These are phyloP conservation scores for Carapus acus DNA, from an alignment of 2,797 vertebrate genomes.

Conservation along the genomic window DNA sequence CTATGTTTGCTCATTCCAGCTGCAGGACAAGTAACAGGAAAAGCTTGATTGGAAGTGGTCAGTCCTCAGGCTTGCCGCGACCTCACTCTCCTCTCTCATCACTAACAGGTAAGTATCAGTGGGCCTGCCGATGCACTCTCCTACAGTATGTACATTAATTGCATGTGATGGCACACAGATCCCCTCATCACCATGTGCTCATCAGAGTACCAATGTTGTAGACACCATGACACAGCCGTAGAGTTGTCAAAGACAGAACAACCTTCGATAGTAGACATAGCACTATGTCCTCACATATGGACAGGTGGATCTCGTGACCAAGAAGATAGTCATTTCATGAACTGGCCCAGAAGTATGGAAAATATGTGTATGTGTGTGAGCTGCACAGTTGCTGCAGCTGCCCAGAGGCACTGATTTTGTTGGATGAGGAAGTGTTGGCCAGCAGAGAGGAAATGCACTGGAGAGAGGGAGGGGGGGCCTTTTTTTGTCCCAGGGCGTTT, in stretches of 20 bases:
- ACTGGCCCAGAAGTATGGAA: no score
- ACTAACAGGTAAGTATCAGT: slow-evolving; percentile 81
- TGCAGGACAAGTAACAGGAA: slow-evolving; percentile 98
- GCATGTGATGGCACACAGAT: no score
- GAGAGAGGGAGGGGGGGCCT: slow-evolving; percentile 42
- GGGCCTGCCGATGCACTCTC: slow-evolving; percentile 4
- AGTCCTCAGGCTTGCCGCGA: slow-evolving; percentile 86
- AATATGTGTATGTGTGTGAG: no score
- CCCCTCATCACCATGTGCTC: no score
- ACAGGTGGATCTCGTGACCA: no score
- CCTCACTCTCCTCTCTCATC: slow-evolving; percentile 95
- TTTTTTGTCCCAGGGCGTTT: slow-evolving; percentile 61
- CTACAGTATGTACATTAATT: background rate
- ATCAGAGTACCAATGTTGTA: no score
- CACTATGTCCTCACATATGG: no score
- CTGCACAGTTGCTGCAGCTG: background rate
- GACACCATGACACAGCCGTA: no score
- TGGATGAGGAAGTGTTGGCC: slow-evolving; percentile 51
- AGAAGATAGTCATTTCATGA: no score
- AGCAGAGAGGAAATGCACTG: slow-evolving; percentile 56
- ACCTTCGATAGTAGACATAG: no score
- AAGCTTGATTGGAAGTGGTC: slow-evolving; percentile 91
- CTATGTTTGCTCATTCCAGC: no score
- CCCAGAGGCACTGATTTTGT: slow-evolving; percentile 45
- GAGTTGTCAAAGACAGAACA: no score